Base-by-base conservation (phyloP, 2,113 vertebrate genomes). In the Echinops telfairi region DNA sequence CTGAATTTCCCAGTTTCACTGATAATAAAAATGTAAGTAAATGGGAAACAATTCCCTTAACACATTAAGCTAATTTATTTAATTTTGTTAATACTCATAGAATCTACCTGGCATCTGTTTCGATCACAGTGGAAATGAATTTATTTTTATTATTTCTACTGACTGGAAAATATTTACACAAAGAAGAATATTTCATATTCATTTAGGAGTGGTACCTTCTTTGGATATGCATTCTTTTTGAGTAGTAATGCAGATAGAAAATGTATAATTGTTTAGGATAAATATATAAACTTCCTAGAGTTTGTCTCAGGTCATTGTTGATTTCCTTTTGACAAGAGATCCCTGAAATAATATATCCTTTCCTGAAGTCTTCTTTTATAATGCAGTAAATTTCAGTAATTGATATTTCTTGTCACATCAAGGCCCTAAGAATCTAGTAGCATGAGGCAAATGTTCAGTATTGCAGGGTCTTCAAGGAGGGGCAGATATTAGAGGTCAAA, bases 121-220 rank as follows among this genome's bases (percentile, higher is more conserved):
- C 76, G 92, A 76, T 27, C 64, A 43, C 6, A 9, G 2, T 78
- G 6, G 6, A 88, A 73, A 58, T 88, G 27, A 57, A 53, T 82
- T 94, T 36, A 70, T 80, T 97, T 93, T 93, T 31, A 83, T 84
- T 76, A 75, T 60, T 33, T 80, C 77, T 53, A 66, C 29, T 90
- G 88, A 88, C 80, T 17, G 31, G 25, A 4, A 12, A 40, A 9
- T 81, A 33, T 91, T 89, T 84, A 76, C 8, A 93, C 47, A 53
- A 53, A 53, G 47, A 53, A 53, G 47, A 53, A 2, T 9, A 53
- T 53, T 53, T 53, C 47, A 53, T 53, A 53, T 53, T 53, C 47
- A 12, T 53, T 53, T 53, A 53, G 12, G 47, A 53, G 47, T 53
- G 47, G 47, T 53, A 12, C 9, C 47, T 68, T 90, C 76, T 53